Evolutionary conservation across 1,140 invertebrate genomes (phyloP), one percentile per base, ranked within the genome.

Genomic region (Panagrolaimus sp.): DNA sequence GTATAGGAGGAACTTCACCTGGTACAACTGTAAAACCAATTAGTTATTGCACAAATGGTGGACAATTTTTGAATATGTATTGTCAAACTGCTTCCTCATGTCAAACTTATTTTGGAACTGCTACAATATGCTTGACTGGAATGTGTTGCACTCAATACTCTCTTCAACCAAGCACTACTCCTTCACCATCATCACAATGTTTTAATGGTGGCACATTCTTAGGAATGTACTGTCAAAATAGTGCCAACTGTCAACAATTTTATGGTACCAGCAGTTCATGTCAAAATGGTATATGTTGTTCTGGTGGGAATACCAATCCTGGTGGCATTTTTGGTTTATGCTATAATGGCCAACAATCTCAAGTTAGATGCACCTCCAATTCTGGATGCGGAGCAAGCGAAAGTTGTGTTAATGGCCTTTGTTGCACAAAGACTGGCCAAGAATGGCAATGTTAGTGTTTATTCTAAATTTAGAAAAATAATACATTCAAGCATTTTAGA

Each of bases 391-490:
- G n/a, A 57, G 11, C 14, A 25, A 27, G 51, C 8, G 20, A 27
- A 45, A 69, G 67, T 69, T 69, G 67, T 23, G 45, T 69, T 23
- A 69, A 69, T 51, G 67, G 67, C 9, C 14, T 69, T 11, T 69
- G 67, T 42, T 69, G 67, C 38, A 23, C 27, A 46, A 72, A 11
- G 2, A 69, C 67, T 20, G 67, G 67, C 44, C 71, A 45, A 13
- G 67, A 69, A 69, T 69, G 66, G 27, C 67, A 69, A 47, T 69
- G 67, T 69, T 23, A 66, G 65, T 27, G n/a, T 27, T 9, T 20
- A 1, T 1, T 61, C 42, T 1, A 57, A 5, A 61, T 14, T 7
- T 7, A 20, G n/a, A n/a, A n/a, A n/a, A 20, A 1, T 9, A 3
- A 1, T 13, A 5, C 4, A 38, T 3, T n/a, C 16, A 25, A 14